These are phyloP conservation scores for Temnothorax rugatulus DNA, from an alignment of 2,888 invertebrate species.

Conservation along the genomic window DNA sequence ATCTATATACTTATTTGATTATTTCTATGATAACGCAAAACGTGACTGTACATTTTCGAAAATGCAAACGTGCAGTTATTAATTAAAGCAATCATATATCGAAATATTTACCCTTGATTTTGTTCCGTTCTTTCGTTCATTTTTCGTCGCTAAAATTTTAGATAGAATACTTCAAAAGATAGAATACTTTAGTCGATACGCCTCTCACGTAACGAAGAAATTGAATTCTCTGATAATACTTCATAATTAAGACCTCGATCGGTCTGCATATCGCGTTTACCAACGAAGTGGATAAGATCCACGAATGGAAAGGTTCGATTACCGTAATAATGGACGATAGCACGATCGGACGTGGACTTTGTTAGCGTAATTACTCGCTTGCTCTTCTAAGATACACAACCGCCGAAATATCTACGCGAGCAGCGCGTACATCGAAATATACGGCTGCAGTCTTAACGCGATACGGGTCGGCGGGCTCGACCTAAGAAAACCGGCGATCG, in stretches of 20 bases:
- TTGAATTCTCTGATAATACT: not conserved
- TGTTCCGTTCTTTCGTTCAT: not conserved
- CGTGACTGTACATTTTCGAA: not conserved
- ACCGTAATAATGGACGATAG: slow-evolving; percentile 44
- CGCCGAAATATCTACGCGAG: slow-evolving; percentile 15
- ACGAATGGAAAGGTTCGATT: slow-evolving; percentile 34
- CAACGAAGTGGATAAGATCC: slow-evolving; percentile 5
- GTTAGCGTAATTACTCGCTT: slow-evolving; percentile 37
- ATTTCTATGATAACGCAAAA: too few relatives aligned
- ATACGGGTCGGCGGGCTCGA: slow-evolving; percentile 12
- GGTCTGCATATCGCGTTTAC: slow-evolving; percentile 29
- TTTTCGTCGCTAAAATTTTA: not conserved
- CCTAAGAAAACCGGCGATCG: slow-evolving; percentile 48
- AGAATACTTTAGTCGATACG: not conserved
- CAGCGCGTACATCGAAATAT: not conserved
- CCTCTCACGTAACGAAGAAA: not conserved
- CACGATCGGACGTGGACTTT: slow-evolving; percentile 9
- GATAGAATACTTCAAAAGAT: not conserved
- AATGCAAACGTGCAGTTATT: not conserved
- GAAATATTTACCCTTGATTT: not conserved
- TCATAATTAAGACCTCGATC: slow-evolving; percentile 11
- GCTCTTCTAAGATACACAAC: not conserved
- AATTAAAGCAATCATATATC: not conserved
- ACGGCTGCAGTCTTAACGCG: not conserved
- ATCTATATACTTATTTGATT: not conserved